Base-by-base conservation (phyloP, 2,113 vertebrate genomes). In the Anguilla japonica region DNA sequence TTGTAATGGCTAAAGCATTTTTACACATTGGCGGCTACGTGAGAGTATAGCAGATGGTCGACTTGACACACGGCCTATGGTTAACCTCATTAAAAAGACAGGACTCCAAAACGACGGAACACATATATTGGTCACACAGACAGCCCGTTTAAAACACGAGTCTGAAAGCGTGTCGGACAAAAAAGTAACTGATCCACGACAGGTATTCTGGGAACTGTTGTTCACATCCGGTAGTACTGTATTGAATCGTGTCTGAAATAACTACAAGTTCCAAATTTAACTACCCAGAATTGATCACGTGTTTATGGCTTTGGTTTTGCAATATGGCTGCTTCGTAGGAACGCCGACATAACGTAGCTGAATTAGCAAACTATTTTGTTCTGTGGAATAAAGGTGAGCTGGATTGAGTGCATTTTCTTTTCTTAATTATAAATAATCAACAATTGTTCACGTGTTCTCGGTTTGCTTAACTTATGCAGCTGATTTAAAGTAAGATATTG, bases 261-360 rank as follows among this genome's bases (percentile, higher is more conserved):
- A 95, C 95, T 94, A 93, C 94, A 79, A 79, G 1, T 93, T 92
- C 94, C 94, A 95, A 3, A 53, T 63, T 34, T 71, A 22, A 82
- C 11, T 57, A 75, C 43, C 60, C 16, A 46, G n/a, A 91, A 88
- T 88, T 0, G 41, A 83, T 87, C 60, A 41, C 15, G 0, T 82
- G 26, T 87, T 26, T 20, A 14, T 50, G 16, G n/a, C 39, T 4
- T 53, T 88, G 79, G 80, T 82, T 26, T 39, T 63, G 14, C 43
- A 87, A 82, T 16, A 95, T 95, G 94, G 93, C 90, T 92, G 92
- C 92, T 87, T 84, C 84, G 91, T 95, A 86, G 86, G 95, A 94
- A 90, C 95, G 94, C 88, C 87, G 20, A 84, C 20, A 67, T 41
- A 46, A 88, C 91, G 91, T 60, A n/a, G 26, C 0, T 46, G 43